Conservation (phyloP, 1,140 invertebrate genomes). For the Ephestia elutella region DNA sequence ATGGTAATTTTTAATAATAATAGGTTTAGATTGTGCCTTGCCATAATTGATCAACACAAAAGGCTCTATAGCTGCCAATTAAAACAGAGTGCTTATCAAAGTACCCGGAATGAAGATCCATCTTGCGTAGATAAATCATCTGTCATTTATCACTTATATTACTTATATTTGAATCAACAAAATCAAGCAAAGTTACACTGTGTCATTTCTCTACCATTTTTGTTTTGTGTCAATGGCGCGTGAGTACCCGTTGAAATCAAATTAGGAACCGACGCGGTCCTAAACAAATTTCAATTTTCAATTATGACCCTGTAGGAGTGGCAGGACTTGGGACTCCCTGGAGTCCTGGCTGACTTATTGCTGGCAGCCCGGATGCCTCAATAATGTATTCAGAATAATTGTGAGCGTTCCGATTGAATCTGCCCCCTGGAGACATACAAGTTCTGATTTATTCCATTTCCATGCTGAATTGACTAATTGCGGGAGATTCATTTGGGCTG, state of each 20-base stretch:
- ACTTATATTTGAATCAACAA: no score
- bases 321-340: slow-evolving; percentile 39
- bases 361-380: slow-evolving; percentile 37
- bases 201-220: slow-evolving; percentile 20
- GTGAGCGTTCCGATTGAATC: slow-evolving; percentile 50
- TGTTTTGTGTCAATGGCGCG: slow-evolving; percentile 34
- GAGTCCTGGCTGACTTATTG: slow-evolving; percentile 58
- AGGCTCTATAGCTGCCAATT: no score
- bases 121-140: no score
- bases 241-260: slow-evolving; percentile 53
- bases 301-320: slow-evolving; percentile 54
- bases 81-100: no score
- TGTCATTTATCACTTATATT: no score
- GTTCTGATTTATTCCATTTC: slow-evolving; percentile 35
- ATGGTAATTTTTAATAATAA: no score
- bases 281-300: slow-evolving; percentile 73
- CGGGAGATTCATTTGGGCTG: background rate
- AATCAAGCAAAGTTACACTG: no score
- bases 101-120: no score
- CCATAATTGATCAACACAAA: no score
- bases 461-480: slow-evolving; percentile 3
- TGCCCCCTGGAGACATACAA: slow-evolving; percentile 38
- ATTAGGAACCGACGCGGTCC: slow-evolving; percentile 61
- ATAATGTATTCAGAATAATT: slow-evolving; percentile 68
- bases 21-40: no score